Conservation (phyloP, 2,888 invertebrate species). For the Cepaea hortensis region DNA sequence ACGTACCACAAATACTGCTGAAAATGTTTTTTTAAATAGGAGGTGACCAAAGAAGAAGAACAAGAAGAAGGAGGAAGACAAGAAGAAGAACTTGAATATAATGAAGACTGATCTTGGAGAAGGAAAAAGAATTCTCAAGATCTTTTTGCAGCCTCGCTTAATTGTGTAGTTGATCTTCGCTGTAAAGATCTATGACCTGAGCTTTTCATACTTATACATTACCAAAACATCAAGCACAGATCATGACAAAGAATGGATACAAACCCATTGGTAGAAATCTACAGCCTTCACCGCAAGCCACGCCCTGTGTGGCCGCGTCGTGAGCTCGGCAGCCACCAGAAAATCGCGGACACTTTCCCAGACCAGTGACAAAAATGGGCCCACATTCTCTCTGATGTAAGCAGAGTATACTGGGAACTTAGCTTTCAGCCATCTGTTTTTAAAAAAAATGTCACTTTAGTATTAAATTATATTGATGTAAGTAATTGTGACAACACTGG, state of each 20-base stretch:
- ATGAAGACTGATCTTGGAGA: too few species aligned
- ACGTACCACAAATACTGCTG: too few species aligned
- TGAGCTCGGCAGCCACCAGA: constrained; percentile 59
- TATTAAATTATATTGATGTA: too few species aligned
- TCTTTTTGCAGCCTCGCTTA: too few species aligned
- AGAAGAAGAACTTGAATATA: too few species aligned
- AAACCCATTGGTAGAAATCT: constrained; percentile 55
- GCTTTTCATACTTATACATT: neutral
- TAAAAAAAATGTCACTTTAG: constrained; percentile 30
- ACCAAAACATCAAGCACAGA: neutral
- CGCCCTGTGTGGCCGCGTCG: constrained; percentile 62
- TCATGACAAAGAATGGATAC: constrained; percentile 23
- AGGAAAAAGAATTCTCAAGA: too few species aligned
- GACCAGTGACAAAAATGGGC: constrained; percentile 66
- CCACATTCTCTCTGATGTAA: constrained; percentile 61
- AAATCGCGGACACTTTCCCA: constrained; percentile 61
- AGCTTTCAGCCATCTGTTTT: constrained; percentile 72
- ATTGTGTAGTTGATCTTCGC: too few species aligned
- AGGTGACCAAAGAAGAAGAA: too few species aligned
- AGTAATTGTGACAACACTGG: too few species aligned
- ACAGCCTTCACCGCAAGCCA: constrained; percentile 60
- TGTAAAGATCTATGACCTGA: neutral
- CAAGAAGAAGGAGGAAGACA: too few species aligned
- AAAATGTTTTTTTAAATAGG: too few species aligned
- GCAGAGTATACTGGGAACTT: constrained; percentile 71